Evolutionary conservation across 2,113 vertebrate genomes (phyloP).

Genomic region (Amblyornis subalaris): DNA sequence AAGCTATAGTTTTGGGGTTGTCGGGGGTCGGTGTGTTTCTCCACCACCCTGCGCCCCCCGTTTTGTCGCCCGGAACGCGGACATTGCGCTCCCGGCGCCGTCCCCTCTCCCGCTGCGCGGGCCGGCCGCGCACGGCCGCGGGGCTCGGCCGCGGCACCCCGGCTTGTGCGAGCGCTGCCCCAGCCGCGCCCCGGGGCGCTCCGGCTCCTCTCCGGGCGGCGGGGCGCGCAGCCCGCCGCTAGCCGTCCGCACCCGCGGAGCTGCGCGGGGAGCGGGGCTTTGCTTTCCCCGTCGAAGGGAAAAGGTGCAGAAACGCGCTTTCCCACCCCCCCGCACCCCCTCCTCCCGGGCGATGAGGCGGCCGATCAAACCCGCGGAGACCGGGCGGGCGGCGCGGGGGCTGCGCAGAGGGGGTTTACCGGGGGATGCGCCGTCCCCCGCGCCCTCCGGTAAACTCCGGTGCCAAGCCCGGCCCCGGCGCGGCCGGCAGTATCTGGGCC

Average conservation of each 20-base stretch:
- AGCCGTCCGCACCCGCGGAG: background rate
- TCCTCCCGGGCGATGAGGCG: background rate
- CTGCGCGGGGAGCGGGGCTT: background rate
- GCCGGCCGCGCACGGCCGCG: background rate
- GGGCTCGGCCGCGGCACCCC: background rate
- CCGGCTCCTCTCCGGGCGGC: background rate
- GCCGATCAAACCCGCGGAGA: background rate
- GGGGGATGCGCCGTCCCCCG: background rate
- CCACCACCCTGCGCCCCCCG: accelerated
- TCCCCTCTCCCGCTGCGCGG: background rate
- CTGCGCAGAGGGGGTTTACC: background rate
- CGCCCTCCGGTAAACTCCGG: background rate
- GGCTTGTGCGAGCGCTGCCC: background rate
- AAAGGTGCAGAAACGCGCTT: background rate
- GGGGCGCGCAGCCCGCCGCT: background rate
- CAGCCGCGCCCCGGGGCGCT: background rate
- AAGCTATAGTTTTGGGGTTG: conserved; percentile 33
- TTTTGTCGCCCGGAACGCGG: background rate
- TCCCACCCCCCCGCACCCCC: accelerated
- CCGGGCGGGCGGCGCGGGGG: background rate
- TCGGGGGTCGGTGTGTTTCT: background rate
- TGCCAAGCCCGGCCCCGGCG: background rate
- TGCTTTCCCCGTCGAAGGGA: background rate
- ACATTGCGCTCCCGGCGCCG: background rate
- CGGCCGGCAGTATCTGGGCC: background rate